A percentile compares a stretch with the other conserved stretches of the same genome.
Conservation (phyloP, 2,797 vertebrate genomes). For the Oreochromis grahami region DNA sequence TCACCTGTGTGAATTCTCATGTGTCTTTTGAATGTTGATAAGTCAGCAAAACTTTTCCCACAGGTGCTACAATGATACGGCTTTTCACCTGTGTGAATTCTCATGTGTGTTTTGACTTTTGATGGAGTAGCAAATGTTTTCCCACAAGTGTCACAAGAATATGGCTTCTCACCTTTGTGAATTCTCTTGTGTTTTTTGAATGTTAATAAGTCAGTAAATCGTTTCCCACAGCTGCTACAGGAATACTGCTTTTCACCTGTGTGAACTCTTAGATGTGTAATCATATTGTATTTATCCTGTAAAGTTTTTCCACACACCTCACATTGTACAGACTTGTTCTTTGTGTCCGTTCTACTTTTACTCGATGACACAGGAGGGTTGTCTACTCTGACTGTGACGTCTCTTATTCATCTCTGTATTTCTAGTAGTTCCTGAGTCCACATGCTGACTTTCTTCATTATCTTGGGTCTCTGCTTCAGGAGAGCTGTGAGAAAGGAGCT, state of each 20-base stretch:
- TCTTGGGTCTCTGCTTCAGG: neutral
- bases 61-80: fast-evolving
- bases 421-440: neutral
- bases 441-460: neutral
- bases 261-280: neutral
- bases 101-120: fast-evolving
- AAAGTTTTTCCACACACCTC: neutral
- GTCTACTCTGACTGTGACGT: neutral
- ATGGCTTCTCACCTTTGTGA: no score
- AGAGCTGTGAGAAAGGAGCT: neutral
- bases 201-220: fast-evolving
- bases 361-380: fast-evolving
- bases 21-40: fast-evolving
- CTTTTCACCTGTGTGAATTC: fast-evolving
- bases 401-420: neutral
- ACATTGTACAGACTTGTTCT: neutral
- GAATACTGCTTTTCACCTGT: neutral
- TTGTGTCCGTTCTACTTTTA: neutral
- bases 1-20: no score
- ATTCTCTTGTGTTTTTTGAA: no score
- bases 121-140: no score
- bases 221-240: no score
- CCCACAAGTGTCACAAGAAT: no score
- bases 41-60: fast-evolving
- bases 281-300: neutral